Evolutionary conservation across 2,113 vertebrate species (phyloP), one percentile per base, ranked within the genome.

Genomic region (Okapia johnstoni): DNA sequence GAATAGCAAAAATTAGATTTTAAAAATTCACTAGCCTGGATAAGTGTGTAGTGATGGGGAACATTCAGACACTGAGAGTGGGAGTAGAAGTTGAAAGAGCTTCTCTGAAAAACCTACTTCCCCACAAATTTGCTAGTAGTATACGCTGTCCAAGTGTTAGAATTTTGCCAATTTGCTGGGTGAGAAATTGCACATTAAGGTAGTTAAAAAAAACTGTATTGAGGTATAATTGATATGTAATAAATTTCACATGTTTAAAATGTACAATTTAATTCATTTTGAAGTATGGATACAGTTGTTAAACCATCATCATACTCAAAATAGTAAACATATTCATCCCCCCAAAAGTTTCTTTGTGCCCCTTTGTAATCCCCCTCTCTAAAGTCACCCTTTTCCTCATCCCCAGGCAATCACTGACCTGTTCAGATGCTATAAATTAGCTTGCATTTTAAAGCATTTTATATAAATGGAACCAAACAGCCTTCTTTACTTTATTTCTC

Each of bases 351-450:
- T 43, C 6, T 52, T n/a, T 30, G 14, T 52, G 57, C 28, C 5
- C 19, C 61, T 79, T 33, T 0, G 36, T 9, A 48, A 15, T 11
- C 48, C 36, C 10, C 28, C 50, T 9, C 10, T 50, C 5, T 7
- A 54, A 1, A 26, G 2, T 2, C 21, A 13, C 28, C 28, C 33
- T n/a, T 48, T 2, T 5, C 9, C 50, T 30, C 63, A 5, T 0
- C 1, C 57, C 61, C 21, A 9, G 57, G 48, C 30, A 36, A 12
- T 40, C 28, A 3, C 4, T 7, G 63, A 28, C 30, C 57, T 58
- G 7, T 26, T 48, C 80, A 36, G 7, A 30, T 33, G 3, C 36
- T 55, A 10, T 19, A n/a, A 21, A 81, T n/a, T n/a, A 21, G 11
- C 33, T 81, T n/a, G 79, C 36, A 40, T 81, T 85, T 55, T 54